Evolutionary conservation across 2,888 invertebrate genomes (phyloP), one percentile per base, ranked within the genome.

Genomic region (Platycnemis pennipes): DNA sequence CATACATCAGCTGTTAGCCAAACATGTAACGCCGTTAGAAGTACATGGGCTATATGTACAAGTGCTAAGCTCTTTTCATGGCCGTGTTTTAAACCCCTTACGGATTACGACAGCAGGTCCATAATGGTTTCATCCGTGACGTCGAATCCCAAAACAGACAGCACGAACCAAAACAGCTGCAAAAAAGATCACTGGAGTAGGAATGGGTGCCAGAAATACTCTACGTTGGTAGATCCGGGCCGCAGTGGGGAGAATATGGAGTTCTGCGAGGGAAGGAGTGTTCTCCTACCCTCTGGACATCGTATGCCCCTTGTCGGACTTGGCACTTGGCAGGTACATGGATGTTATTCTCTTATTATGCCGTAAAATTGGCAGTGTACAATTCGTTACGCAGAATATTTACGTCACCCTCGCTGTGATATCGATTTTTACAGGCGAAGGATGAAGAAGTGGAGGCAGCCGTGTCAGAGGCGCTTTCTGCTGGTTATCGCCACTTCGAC

Each of bases 401-500:
- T 53, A 88, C 88, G 37, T 53, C 37, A 13, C 31, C 31, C 26
- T 26, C 85, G 49, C 8, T 63, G 49, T 86, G 56, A 94, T 94
- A 77, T 86, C n/a, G 77, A 49, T 95, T 94, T n/a, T 96, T 96
- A 94, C 95, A 97, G 97, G 97, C 98, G 53, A 97, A 97, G 95
- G 96, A 97, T 8, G 97, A 97, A 95, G 97, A 98, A 95, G 97
- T 98, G 63, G 97, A 98, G 96, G 96, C 96, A 22, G 97, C 97
- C 16, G 97, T 98, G 0, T 97, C 97, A 94, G 97, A 97, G 94
- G 98, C 98, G 46, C 96, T 98, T 95, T 97, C 98, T 91, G 96
- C 97, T 95, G 98, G 98, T 49, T 98, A 98, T 95, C 97, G 98
- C 95, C 98, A 98, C 95, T 98, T 98, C 95, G 98, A 98, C 96